phyloP scores from a whole-genome alignment of 2,797 vertebrate species.

The Gymnoscopelus microlampas region DNA sequence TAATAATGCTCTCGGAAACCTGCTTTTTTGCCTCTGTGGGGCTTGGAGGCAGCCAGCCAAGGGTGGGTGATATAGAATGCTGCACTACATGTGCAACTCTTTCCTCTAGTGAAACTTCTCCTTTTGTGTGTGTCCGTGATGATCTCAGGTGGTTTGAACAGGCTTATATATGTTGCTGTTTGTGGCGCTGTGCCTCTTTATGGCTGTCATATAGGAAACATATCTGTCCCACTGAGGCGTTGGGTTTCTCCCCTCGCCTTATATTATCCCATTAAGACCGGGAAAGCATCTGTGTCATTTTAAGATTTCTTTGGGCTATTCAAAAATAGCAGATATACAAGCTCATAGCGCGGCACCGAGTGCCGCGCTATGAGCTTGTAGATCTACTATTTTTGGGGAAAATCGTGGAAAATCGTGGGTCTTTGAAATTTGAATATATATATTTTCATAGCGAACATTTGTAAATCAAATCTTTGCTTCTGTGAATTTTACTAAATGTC shows the following conservation, averaged over 20 bases:
- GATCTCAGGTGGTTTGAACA: constrained; percentile 6
- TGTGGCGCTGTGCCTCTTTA: constrained; percentile 6
- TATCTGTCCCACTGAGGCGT: constrained; percentile 34
- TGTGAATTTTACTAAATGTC: too few relatives aligned
- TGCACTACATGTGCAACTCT: not conserved
- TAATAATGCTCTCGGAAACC: constrained; percentile 77
- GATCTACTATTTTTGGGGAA: too few relatives aligned
- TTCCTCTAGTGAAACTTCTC: not conserved
- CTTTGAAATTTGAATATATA: too few relatives aligned
- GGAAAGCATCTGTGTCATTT: too few relatives aligned
- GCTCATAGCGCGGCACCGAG: too few relatives aligned
- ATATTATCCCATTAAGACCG: too few relatives aligned
- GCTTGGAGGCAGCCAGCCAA: not conserved
- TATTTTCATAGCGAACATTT: too few relatives aligned
- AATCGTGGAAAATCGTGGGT: too few relatives aligned
- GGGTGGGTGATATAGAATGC: not conserved
- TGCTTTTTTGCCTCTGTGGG: constrained; percentile 36
- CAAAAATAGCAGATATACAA: too few relatives aligned
- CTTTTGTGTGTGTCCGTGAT: constrained; percentile 25
- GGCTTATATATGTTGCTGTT: constrained; percentile 12
- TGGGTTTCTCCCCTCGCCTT: constrained; percentile 1
- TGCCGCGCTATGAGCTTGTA: too few relatives aligned
- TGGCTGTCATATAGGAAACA: constrained; percentile 23
- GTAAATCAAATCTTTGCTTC: too few relatives aligned
- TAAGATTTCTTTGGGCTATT: too few relatives aligned